Evolutionary conservation across 2,113 vertebrate genomes (phyloP).

Genomic region (Neolamprologus tretocephalus): DNA sequence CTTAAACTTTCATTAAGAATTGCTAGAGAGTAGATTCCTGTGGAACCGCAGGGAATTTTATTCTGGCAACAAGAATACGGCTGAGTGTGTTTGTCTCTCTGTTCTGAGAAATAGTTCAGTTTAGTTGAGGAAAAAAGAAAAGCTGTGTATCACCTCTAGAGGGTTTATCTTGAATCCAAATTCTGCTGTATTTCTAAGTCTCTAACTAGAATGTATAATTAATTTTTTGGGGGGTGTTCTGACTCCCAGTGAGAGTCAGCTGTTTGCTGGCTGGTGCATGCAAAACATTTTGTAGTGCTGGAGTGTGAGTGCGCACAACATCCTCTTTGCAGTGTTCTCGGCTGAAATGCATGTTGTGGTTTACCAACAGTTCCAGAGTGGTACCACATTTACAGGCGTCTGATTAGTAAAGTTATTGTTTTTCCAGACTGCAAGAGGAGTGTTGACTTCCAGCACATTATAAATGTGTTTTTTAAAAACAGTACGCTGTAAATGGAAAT

Average conservation of each 20-base stretch:
- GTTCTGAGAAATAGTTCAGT: not conserved
- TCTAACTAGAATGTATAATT: not conserved
- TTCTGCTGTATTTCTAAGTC: not conserved
- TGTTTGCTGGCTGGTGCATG: not conserved
- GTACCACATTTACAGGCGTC: not conserved
- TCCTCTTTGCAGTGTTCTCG: not conserved
- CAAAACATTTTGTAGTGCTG: not conserved
- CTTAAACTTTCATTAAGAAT: not conserved
- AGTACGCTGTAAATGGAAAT: not conserved
- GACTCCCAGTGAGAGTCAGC: not conserved
- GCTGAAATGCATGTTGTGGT: not conserved
- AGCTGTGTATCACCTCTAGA: not conserved
- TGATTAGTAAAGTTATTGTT: not conserved
- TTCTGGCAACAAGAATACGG: not conserved
- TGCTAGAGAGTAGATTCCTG: not conserved
- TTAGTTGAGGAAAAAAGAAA: not conserved
- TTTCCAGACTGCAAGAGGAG: not conserved
- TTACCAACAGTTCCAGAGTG: not conserved
- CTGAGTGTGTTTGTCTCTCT: not conserved
- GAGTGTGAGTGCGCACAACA: not conserved
- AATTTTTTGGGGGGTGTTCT: not conserved
- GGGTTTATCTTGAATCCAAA: not conserved
- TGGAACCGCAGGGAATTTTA: not conserved
- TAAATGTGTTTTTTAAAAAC: not conserved
- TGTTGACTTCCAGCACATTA: not conserved